Conservation (phyloP, 2,113 vertebrate species). For the Elachura formosa region DNA sequence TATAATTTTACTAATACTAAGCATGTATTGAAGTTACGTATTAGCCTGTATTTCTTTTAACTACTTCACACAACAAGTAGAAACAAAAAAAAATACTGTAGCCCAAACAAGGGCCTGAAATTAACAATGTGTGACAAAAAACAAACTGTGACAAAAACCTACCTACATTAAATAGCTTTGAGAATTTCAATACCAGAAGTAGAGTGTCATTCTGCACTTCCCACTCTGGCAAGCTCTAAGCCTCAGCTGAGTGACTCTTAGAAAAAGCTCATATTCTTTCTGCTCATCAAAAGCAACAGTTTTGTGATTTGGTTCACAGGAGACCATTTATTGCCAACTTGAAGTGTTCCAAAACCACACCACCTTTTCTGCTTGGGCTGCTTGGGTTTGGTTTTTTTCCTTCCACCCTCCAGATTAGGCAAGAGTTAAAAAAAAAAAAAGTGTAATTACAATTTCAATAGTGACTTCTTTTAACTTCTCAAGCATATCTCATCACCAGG, state of each 20-base stretch:
- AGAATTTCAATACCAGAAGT: constrained; percentile 33
- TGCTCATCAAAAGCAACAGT: constrained; percentile 38
- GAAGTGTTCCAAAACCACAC: background rate
- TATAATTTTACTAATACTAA: constrained; percentile 16
- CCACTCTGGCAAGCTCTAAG: background rate
- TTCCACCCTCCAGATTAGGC: background rate
- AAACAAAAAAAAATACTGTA: constrained; percentile 22
- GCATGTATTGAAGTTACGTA: constrained; percentile 32
- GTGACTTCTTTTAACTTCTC: constrained; percentile 43
- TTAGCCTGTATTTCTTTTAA: constrained; percentile 30
- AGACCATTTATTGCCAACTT: constrained; percentile 48
- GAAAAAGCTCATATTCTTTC: background rate
- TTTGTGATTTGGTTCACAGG: constrained; percentile 34
- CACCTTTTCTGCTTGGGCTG: background rate
- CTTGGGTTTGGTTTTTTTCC: background rate
- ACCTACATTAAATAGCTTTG: constrained; percentile 53
- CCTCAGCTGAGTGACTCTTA: background rate
- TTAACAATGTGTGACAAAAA: constrained; percentile 53
- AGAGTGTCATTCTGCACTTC: background rate
- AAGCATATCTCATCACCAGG: constrained; percentile 51
- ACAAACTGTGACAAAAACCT: constrained; percentile 54
- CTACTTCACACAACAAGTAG: constrained; percentile 60
- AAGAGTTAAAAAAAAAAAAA: background rate
- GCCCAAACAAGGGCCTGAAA: constrained; percentile 50
- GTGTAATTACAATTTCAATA: constrained; percentile 46